Base-by-base conservation (phyloP, 2,888 invertebrate species). In the Drosophila suboccidentalis region DNA sequence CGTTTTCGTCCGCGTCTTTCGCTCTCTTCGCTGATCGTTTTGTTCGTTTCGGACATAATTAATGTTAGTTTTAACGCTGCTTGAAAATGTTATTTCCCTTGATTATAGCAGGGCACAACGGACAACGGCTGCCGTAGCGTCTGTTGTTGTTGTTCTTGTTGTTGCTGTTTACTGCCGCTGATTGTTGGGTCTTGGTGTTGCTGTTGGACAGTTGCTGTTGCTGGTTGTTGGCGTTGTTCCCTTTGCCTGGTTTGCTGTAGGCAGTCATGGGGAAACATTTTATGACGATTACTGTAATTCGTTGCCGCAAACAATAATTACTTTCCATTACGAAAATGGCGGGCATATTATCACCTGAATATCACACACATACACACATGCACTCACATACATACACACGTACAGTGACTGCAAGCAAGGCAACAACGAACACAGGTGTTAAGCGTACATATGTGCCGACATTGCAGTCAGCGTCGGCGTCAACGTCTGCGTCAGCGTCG, bases 61-160 rank as follows among this genome's bases (percentile, higher is more conserved):
- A 92, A 92, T 92, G 92, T 92, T 92, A 91, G 91, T 92, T 92
- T 92, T 92, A 92, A 91, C 91, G 92, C 91, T 92, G 91, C 89
- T 88, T 89, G 84, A 90, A 91, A 91, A 91, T 91, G 91, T 92
- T 92, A 92, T 91, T 91, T 91, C 90, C 91, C 91, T 91, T 91
- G 92, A 91, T 92, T 92, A 91, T 91, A 91, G 85, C 86, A 80
- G 75, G 87, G 81, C 87, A 81, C 80, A 82, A 15, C 79, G 63
- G 60, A 72, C 82, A 78, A 65, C 80, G 66, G 75, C 71, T 76
- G 80, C 74, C 74, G 77, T 55, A 46, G 74, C 59, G 57, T 57
- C 68, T 71, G 80, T 65, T 75, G 73, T 60, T 63, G 61, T 19
- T 72, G 47, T 43, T 71, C 61, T 36, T 66, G 38, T 61, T 75